Evolutionary conservation across 2,888 invertebrate species (phyloP), one percentile per base, ranked within the genome.

Genomic region (Notodonta dromedarius): DNA sequence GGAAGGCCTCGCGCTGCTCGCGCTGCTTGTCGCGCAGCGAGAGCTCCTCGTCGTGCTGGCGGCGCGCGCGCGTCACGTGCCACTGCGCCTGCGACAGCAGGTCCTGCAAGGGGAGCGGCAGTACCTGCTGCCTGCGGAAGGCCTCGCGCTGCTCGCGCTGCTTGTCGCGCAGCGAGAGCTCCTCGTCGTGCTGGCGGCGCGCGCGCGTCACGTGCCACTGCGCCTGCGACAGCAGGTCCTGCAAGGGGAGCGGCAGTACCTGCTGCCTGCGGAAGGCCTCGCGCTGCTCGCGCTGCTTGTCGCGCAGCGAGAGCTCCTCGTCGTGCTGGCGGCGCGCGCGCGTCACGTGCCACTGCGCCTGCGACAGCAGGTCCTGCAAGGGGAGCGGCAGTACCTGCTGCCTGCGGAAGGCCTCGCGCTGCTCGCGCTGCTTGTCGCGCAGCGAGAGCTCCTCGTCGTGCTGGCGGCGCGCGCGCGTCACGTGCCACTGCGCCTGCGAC

Each of bases 291-390:
- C 98, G 97, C 85, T 99, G 98, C 68, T 98, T 97, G 71, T 96
- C 96, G 1, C 98, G 92, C 60, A 98, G 92, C 76, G 96, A 95
- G 75, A 96, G 95, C 82, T 99, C 99, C 89, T 99, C 98, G 85
- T 98, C 98, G 85, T 99, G 99, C 59, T 98, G 96, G 71, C 97
- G 95, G 48, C 98, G 92, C 35, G 99, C 98, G 73, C 99, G 94
- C 0, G 97, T 96, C 59, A 99, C 98, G 87, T 99, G 99, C 89
- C 99, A 98, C 85, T 99, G 98, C 5, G 99, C 99, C 91, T 99
- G 99, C 16, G 98, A 98, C 60, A 99, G 42, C 42, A 42, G 42
- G 42, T 42, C 42, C 42, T 35, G 35, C 5, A 5, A 4, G 9
- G 42, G 9, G 8, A 2, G 42, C 2, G 4, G 6, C 9, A 9